These are phyloP conservation scores for Monopterus albus DNA, from an alignment of 2,113 vertebrate species.

Conservation along the genomic window DNA sequence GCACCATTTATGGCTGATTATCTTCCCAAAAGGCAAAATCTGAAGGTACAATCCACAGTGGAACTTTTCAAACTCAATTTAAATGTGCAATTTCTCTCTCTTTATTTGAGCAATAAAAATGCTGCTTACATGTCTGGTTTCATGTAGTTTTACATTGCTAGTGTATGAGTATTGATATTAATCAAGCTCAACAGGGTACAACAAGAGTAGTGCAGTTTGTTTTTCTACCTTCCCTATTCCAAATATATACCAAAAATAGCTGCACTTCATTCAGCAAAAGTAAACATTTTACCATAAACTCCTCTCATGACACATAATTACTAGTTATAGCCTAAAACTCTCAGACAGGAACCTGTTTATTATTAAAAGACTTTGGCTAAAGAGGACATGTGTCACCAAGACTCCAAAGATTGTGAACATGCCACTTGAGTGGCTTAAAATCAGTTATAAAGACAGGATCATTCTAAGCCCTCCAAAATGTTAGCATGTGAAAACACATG, in stretches of 20 bases:
- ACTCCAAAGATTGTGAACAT: neutral
- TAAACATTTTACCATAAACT: neutral
- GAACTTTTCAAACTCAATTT: constrained; percentile 54
- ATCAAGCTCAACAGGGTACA: neutral
- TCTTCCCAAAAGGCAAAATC: constrained; percentile 55
- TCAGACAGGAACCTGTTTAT: neutral
- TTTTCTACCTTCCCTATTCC: too few species aligned
- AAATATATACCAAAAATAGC: neutral
- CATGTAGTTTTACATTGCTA: constrained; percentile 25
- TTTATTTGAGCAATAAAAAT: constrained; percentile 35
- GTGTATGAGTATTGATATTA: neutral
- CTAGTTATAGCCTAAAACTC: neutral
- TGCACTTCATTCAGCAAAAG: neutral
- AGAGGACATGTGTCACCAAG: neutral
- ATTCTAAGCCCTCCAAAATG: too few species aligned
- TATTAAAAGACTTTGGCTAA: neutral
- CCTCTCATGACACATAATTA: neutral
- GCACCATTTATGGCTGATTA: constrained; percentile 78
- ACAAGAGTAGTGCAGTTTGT: constrained; percentile 1
- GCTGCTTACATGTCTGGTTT: constrained; percentile 17
- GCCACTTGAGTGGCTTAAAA: neutral
- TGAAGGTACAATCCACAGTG: constrained; percentile 51
- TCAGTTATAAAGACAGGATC: neutral
- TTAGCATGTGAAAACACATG: too few species aligned
- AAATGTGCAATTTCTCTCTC: constrained; percentile 16